These are phyloP conservation scores for Euglossa dilemma DNA, from an alignment of 1,140 invertebrate species.

Conservation along the genomic window DNA sequence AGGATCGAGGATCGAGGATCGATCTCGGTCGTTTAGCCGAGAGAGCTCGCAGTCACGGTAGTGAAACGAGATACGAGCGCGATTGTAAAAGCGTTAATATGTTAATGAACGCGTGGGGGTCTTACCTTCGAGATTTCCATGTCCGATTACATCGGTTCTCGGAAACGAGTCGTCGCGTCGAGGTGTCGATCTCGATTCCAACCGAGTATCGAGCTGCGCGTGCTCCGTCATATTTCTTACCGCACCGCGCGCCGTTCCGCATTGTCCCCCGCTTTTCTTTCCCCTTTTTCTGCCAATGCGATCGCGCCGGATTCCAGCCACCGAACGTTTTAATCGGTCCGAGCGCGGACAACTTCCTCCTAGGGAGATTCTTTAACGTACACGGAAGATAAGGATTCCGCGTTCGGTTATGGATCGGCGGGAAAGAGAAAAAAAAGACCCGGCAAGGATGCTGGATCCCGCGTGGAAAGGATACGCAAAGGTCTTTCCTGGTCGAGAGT, in stretches of 20 bases:
- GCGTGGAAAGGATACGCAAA: constrained; percentile 21
- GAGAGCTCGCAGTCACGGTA: not conserved
- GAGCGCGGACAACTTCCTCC: not conserved
- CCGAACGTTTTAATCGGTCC: not conserved
- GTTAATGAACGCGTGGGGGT: constrained; percentile 69
- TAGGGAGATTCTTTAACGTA: not conserved
- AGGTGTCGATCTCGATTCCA: constrained; percentile 45
- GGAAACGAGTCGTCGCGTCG: constrained; percentile 49
- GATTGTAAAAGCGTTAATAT: constrained; percentile 68
- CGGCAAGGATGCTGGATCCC: constrained; percentile 32
- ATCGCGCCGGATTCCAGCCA: not conserved
- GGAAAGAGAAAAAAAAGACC: not conserved
- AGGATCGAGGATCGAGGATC: too few species aligned
- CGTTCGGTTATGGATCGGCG: constrained; percentile 5
- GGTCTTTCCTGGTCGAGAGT: constrained; percentile 40
- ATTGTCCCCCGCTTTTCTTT: not conserved
- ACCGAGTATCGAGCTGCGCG: not conserved
- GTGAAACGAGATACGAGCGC: constrained; percentile 37
- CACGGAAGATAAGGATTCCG: not conserved
- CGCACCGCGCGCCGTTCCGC: not conserved
- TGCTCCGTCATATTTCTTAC: constrained; percentile 20
- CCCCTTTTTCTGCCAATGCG: too few species aligned
- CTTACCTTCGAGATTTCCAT: constrained; percentile 61
- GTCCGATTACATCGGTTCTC: constrained; percentile 65
- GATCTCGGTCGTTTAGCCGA: constrained; percentile 53